Evolutionary conservation across 2,797 vertebrate genomes (phyloP).

Genomic region (Spea hammondii): DNA sequence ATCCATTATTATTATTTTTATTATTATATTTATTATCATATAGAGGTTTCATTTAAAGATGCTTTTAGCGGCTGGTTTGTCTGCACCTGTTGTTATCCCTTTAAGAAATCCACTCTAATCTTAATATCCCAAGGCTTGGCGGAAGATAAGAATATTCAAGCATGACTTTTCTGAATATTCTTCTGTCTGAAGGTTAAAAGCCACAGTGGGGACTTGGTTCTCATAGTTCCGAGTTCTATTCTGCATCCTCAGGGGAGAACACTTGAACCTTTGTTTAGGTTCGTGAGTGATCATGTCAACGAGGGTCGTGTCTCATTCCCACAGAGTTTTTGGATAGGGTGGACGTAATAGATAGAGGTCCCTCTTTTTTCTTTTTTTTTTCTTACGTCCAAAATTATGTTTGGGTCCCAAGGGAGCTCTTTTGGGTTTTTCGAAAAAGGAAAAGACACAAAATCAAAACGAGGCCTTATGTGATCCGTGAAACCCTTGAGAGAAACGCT

Average conservation of each 20-base stretch:
- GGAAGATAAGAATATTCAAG: not conserved
- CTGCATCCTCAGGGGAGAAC: conserved; percentile 1
- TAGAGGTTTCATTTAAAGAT: too few relatives aligned
- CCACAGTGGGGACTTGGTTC: not conserved
- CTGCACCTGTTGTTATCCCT: too few relatives aligned
- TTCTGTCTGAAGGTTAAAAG: not conserved
- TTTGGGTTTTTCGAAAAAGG: too few relatives aligned
- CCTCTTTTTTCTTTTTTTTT: not conserved
- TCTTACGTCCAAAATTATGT: not conserved
- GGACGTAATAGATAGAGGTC: not conserved
- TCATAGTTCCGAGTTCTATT: not conserved
- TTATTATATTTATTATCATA: too few relatives aligned
- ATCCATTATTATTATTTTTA: too few relatives aligned
- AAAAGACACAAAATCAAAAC: not conserved
- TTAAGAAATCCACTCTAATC: too few relatives aligned
- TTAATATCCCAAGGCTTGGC: not conserved
- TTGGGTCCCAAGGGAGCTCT: not conserved
- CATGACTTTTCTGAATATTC: not conserved
- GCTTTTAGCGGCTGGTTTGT: too few relatives aligned
- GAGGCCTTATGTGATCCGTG: not conserved
- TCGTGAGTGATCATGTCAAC: not conserved
- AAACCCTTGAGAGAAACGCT: not conserved
- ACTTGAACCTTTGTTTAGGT: not conserved
- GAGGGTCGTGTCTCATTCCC: conserved; percentile 22
- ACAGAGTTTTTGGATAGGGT: conserved; percentile 3